Base-by-base conservation (phyloP, 1,140 invertebrate species). In the Drosophila littoralis region DNA sequence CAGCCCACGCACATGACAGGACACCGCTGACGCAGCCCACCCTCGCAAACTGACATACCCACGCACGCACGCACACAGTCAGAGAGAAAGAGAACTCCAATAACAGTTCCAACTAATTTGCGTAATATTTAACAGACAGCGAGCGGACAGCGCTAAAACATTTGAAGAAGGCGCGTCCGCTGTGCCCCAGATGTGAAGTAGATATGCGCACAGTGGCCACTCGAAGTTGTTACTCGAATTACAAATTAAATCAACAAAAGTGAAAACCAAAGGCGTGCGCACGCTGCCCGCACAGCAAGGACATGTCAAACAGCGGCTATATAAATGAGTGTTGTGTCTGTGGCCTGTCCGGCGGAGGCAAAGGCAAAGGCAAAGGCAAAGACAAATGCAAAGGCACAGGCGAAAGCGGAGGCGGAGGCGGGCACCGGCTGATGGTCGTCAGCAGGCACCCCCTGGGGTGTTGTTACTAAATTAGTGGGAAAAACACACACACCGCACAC, bases 391-490 rank as follows among this genome's bases (percentile, higher is more conserved):
- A 38, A 8, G 36, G 38, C 8, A 4, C 15, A 22, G 32, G 13
- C 51, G 33, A 36, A 12, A 12, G n/a, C 40, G 40, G 6, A 17
- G 33, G 43, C 59, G 40, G 35, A 38, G 28, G 46, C 33, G 45
- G 35, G 50, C 32, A 15, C 32, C 7, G 32, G 22, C 58, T 71
- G 45, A 38, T 61, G 61, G 69, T 65, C 48, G 68, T 46, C 63
- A 48, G 79, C 63, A 42, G 48, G 28, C 54, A 61, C 77, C 80
- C 83, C 83, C 84, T 76, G 60, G 83, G 73, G 83, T 65, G 80
- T 80, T 84, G 84, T 89, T 84, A 88, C 83, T 80, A 89, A 88
- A 88, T 88, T 88, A 88, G 83, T 69, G 86, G 80, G 83, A 89
- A 86, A 78, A 81, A 82, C 59, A 72, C 67, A 59, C 61, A 42